Conservation (phyloP, 2,888 invertebrate species). For the Crocallis elinguaria region DNA sequence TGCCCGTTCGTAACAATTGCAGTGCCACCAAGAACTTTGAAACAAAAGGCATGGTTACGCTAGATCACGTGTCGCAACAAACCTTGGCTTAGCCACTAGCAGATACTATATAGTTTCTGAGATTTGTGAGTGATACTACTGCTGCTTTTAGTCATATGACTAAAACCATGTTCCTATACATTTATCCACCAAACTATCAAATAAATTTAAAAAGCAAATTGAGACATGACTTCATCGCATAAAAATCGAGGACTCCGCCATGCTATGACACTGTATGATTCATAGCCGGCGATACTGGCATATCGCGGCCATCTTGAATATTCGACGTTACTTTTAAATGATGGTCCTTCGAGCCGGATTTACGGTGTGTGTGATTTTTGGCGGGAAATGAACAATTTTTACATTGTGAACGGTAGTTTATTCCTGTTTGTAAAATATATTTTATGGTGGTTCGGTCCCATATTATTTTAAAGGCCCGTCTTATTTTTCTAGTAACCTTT, state of each 20-base stretch:
- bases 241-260: slow-evolving; percentile 26
- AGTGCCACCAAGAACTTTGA: too few species aligned
- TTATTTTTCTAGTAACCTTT: too few species aligned
- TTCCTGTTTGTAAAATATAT: neutral
- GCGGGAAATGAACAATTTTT: slow-evolving; percentile 21
- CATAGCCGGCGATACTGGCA: slow-evolving; percentile 30
- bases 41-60: too few species aligned
- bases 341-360: slow-evolving; percentile 29
- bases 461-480: too few species aligned
- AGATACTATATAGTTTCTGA: too few species aligned
- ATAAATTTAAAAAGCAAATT: slow-evolving; percentile 28
- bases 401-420: neutral
- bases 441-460: too few species aligned
- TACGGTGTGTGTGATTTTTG: slow-evolving; percentile 25
- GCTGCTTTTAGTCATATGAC: too few species aligned
- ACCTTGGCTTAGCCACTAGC: too few species aligned
- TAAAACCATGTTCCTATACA: too few species aligned
- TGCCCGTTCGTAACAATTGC: too few species aligned
- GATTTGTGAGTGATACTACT: too few species aligned
- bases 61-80: too few species aligned
- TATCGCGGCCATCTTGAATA: slow-evolving; percentile 35
- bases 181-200: neutral
- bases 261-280: slow-evolving; percentile 29
- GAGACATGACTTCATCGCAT: slow-evolving; percentile 29
- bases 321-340: slow-evolving; percentile 28